phyloP scores from a whole-genome alignment of 2,888 invertebrate species.

The Amiota communis region DNA sequence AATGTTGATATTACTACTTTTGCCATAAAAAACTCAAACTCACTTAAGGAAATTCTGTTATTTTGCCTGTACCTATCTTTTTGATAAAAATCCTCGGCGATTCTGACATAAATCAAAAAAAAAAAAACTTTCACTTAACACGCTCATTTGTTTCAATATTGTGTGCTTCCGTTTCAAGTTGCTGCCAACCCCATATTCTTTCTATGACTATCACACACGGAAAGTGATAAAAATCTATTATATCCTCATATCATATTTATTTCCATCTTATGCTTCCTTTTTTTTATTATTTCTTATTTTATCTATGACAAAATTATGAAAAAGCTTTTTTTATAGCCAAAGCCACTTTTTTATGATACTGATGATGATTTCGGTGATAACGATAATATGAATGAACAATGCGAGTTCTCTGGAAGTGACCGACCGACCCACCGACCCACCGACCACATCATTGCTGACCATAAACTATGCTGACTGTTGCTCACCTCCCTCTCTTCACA shows the following conservation, averaged over 20 bases:
- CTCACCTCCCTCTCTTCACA: conserved; percentile 32
- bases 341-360: conserved; percentile 60
- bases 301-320: conserved; percentile 66
- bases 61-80: neutral
- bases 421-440: no score
- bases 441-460: neutral
- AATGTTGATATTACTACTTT: neutral
- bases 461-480: conserved; percentile 31
- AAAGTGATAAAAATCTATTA: conserved; percentile 69
- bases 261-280: conserved; percentile 46
- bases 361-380: conserved; percentile 31
- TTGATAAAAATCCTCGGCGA: conserved; percentile 53
- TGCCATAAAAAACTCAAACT: conserved; percentile 4
- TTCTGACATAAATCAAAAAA: conserved; percentile 61
- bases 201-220: conserved; percentile 45
- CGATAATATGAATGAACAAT: neutral
- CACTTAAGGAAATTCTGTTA: no score
- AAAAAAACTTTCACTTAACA: conserved; percentile 62
- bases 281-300: conserved; percentile 27
- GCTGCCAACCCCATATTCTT: conserved; percentile 5
- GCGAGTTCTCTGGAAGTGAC: conserved; percentile 2
- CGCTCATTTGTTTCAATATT: conserved; percentile 67
- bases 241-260: conserved; percentile 67
- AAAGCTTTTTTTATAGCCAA: conserved; percentile 69
- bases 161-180: conserved; percentile 3